Base-by-base conservation (phyloP, 2,888 invertebrate species). In the Cheilosia scutellata region DNA sequence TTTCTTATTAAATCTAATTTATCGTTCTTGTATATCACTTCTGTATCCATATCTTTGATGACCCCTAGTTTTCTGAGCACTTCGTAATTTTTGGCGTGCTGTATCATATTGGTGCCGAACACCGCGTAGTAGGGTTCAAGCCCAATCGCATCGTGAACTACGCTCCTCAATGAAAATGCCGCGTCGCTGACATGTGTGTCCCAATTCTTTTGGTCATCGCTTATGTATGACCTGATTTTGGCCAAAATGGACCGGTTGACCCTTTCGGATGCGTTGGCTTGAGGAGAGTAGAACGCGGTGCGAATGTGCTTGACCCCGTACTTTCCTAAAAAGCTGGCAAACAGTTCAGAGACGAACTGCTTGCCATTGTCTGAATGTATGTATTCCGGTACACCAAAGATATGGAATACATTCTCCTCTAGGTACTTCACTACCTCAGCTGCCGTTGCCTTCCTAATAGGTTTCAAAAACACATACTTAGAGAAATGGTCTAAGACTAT, bases 281-380 rank as follows among this genome's bases (percentile, higher is more conserved):
- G 79, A 2, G 83, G 77, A 5, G 66, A 65, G 20, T 80, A 83
- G 5, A 78, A 62, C 1, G 75, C 87, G 7, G 77, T 80, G 13
- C 71, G 72, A 4, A 82, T 9, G 16, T 82, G 84, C 9, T 44
- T 58, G 2, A 82, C 53, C 1, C 82, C 84, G 55, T 75, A 87
- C 60, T 65, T 76, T 1, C 1, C 4, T 11, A 78, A 31, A 16
- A 82, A 71, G 51, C 51, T 53, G 51, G 51, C 27, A 29, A 53
- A 53, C 27, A 27, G 51, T 53, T 53, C 51, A 4, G 51, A 53
- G 11, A 27, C 4, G 27, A 82, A 86, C 25, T 53, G 51, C 2
- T 29, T 29, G 13, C 29, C 49, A 2, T 49, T 49, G 49, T 49
- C 49, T 4, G 27, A 51, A 5, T 51, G 51, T 4, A 27, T 29